Percentiles rank a stretch among this genome's conserved stretches.
Conservation (phyloP, 2,113 vertebrate genomes). For the Leptosomus discolor region DNA sequence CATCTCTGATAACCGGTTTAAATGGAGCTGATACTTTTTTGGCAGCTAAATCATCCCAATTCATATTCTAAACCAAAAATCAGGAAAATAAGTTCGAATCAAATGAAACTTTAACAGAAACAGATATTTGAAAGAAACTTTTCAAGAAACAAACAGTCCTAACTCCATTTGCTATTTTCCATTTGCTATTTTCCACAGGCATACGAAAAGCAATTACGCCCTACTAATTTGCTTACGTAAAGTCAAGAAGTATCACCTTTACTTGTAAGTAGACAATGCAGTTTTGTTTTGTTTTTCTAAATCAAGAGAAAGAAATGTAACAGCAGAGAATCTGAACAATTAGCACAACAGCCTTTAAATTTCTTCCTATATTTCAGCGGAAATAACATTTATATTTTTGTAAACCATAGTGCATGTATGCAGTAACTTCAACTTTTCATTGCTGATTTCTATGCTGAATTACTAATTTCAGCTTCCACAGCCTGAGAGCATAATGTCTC, state of each 20-base stretch:
- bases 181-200: background rate
- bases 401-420: background rate
- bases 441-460: background rate
- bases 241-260: background rate
- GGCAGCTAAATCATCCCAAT: constrained; percentile 93
- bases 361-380: background rate
- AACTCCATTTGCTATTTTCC: background rate
- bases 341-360: fast-evolving
- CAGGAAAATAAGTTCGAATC: background rate
- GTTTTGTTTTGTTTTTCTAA: no score
- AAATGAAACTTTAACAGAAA: background rate
- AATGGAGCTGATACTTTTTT: constrained; percentile 92
- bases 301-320: background rate
- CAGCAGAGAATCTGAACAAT: background rate
- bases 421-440: background rate
- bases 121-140: background rate
- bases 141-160: background rate
- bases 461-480: background rate
- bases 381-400: background rate
- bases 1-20: constrained; percentile 94
- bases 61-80: constrained; percentile 83
- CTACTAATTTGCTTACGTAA: background rate
- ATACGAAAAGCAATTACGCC: background rate
- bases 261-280: background rate
- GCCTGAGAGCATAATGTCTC: background rate